These are phyloP conservation scores for roundworm (Caenorhabditis elegans) DNA, from an alignment of 1,140 invertebrate genomes.

Conservation along the genomic window WBcel235 BX284606.5:9420501-9421000, in stretches of 20 bases:
- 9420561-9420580: background rate
- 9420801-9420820: slow-evolving; percentile 78
- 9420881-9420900: slow-evolving; percentile 80
- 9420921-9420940: slow-evolving; percentile 80
- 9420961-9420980: slow-evolving; percentile 69
- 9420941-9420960: background rate
- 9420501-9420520: slow-evolving; percentile 80
- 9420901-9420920: slow-evolving; percentile 87
- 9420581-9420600: no score
- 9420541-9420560: background rate
- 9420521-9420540: slow-evolving; percentile 77
- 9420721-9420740: slow-evolving; percentile 67
- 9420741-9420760: slow-evolving; percentile 86
- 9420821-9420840: slow-evolving; percentile 75
- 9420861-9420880: slow-evolving; percentile 88
- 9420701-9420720: slow-evolving; percentile 46
- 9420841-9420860: slow-evolving; percentile 88
- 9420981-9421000: slow-evolving; percentile 94
- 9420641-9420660: background rate
- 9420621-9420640: background rate
- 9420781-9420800: slow-evolving; percentile 88
- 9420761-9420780: slow-evolving; percentile 81
- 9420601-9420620: no score
- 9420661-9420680: background rate
- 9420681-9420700: background rate